Percentiles rank a stretch among this genome's conserved stretches.
Conservation (phyloP, 1,140 invertebrate species). For the Bombus consobrinus region DNA sequence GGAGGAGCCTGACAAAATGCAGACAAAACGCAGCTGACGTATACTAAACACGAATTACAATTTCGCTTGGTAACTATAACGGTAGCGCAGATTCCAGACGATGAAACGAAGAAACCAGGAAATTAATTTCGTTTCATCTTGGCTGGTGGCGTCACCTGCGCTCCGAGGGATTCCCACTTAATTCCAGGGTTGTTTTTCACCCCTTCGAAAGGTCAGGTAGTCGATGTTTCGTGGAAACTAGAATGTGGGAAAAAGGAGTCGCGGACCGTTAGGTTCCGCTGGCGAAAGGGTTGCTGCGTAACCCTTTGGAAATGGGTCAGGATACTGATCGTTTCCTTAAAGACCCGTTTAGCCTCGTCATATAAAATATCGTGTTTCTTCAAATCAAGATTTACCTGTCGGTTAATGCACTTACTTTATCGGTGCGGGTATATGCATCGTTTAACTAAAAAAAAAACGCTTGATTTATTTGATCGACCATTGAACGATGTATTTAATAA, state of each 20-base stretch:
- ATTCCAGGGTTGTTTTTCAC: constrained; percentile 23
- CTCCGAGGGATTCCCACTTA: constrained; percentile 50
- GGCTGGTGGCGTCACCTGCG: constrained; percentile 26
- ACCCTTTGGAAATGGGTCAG: constrained; percentile 76
- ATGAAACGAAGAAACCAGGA: constrained; percentile 4
- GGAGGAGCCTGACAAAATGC: too few relatives aligned
- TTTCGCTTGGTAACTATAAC: not conserved
- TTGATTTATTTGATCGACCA: too few relatives aligned
- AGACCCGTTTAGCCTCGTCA: constrained; percentile 68
- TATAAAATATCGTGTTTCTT: constrained; percentile 76
- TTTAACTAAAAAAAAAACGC: too few relatives aligned
- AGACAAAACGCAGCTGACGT: not conserved
- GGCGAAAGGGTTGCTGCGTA: constrained; percentile 76
- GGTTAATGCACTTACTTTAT: not conserved
- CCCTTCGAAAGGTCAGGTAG: constrained; percentile 72
- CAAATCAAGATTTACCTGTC: constrained; percentile 18
- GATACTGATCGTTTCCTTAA: constrained; percentile 73
- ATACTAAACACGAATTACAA: not conserved
- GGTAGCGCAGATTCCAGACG: not conserved
- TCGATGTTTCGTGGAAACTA: constrained; percentile 73
- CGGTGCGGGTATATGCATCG: not conserved
- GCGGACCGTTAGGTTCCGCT: constrained; percentile 74
- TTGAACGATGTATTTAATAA: too few relatives aligned
- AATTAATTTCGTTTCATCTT: constrained; percentile 40
- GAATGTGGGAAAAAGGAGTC: constrained; percentile 79